Conservation (phyloP, 1,140 invertebrate species). For the Plodia interpunctella region DNA sequence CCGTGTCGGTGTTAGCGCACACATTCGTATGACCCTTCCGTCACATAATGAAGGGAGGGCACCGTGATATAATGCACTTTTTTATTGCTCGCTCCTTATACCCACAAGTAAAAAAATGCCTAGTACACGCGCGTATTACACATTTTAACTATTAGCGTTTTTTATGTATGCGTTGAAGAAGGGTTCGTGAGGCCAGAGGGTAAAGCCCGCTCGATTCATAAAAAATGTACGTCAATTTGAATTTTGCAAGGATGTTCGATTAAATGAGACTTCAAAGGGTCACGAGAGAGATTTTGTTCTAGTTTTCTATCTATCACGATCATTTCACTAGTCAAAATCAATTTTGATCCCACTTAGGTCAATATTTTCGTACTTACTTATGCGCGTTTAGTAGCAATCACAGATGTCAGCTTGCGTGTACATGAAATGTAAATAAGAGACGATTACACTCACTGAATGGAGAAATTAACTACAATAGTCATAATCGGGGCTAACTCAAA, state of each 20-base stretch:
- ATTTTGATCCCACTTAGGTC: neutral
- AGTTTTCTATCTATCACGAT: neutral
- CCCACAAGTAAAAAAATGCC: slow-evolving; percentile 71
- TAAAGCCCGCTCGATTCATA: slow-evolving; percentile 54
- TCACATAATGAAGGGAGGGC: slow-evolving; percentile 68
- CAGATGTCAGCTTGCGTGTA: slow-evolving; percentile 11
- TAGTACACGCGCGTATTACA: slow-evolving; percentile 56
- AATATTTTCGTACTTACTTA: slow-evolving; percentile 3
- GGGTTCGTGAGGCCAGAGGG: slow-evolving; percentile 61
- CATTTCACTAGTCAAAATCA: neutral
- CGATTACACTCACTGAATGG: slow-evolving; percentile 7
- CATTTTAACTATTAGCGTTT: slow-evolving; percentile 72
- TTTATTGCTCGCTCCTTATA: slow-evolving; percentile 72
- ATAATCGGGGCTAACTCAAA: neutral
- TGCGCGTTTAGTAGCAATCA: slow-evolving; percentile 19
- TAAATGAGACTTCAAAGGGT: slow-evolving; percentile 34
- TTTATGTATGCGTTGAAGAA: slow-evolving; percentile 55
- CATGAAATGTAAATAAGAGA: slow-evolving; percentile 3
- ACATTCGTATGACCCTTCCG: slow-evolving; percentile 45
- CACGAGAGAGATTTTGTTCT: slow-evolving; percentile 30
- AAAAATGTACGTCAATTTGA: slow-evolving; percentile 65
- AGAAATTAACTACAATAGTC: slow-evolving; percentile 8
- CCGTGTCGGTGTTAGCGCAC: slow-evolving; percentile 40
- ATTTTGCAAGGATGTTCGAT: slow-evolving; percentile 41
- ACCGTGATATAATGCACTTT: slow-evolving; percentile 75